Conservation (phyloP, 2,888 invertebrate species). For the Keiferia lycopersicella region DNA sequence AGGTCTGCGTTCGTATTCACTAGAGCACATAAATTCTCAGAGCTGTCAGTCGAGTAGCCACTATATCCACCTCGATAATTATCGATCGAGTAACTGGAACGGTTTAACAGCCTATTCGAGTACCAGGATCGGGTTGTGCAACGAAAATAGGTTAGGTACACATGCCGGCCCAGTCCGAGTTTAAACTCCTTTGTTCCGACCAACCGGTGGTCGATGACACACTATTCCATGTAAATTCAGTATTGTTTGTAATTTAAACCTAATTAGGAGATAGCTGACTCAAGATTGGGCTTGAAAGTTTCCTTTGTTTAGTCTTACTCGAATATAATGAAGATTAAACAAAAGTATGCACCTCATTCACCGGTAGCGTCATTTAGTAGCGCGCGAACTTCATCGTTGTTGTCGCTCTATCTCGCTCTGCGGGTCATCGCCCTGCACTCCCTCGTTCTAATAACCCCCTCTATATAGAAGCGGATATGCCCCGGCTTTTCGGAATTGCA, state of each 20-base stretch:
- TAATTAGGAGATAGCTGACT: constrained; percentile 19
- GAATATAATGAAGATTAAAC: constrained; percentile 22
- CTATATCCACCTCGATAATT: constrained; percentile 44
- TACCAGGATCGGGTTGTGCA: constrained; percentile 59
- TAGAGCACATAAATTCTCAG: constrained; percentile 26
- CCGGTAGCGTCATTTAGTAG: constrained; percentile 27
- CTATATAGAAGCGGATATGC: constrained; percentile 39
- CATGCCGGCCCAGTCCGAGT: constrained; percentile 49
- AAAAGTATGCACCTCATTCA: constrained; percentile 24
- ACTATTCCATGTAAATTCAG: constrained; percentile 30
- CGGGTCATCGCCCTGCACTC: constrained; percentile 76
- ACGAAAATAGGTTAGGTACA: constrained; percentile 66
- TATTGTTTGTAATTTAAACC: constrained; percentile 22
- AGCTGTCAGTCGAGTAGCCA: constrained; percentile 31
- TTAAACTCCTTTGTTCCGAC: constrained; percentile 47
- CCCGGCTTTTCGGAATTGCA: constrained; percentile 26
- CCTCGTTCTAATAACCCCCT: constrained; percentile 73
- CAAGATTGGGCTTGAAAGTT: constrained; percentile 12
- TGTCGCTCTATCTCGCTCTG: constrained; percentile 75
- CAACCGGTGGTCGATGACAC: constrained; percentile 33
- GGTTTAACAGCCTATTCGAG: constrained; percentile 51
- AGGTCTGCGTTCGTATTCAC: constrained; percentile 23
- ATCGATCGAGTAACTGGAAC: constrained; percentile 55
- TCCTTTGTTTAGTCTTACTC: constrained; percentile 18
- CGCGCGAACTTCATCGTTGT: constrained; percentile 78